Evolutionary conservation across 1,140 invertebrate genomes (phyloP).

Genomic region (Habropoda laboriosa): DNA sequence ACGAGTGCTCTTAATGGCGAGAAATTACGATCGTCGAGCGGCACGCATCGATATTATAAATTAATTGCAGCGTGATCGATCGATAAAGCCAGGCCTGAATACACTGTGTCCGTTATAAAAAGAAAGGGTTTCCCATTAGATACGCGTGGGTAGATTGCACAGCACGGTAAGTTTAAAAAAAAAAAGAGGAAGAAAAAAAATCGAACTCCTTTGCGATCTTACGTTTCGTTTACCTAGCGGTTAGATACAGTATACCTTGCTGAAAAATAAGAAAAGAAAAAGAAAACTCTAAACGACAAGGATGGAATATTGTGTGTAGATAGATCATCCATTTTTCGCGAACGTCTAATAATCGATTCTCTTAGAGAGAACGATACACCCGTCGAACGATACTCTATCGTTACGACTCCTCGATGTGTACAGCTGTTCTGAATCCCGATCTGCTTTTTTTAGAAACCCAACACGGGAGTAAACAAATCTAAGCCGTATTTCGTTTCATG

Average conservation of each 20-base stretch:
- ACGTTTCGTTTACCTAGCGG: constrained; percentile 23
- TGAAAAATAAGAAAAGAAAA: not conserved
- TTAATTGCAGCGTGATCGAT: constrained; percentile 45
- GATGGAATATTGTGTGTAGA: not conserved
- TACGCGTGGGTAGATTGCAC: constrained; percentile 44
- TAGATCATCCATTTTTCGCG: not conserved
- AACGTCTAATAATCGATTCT: not conserved
- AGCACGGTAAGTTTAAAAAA: constrained; percentile 44
- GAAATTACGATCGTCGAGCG: constrained; percentile 20
- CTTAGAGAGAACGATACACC: not conserved
- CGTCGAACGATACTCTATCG: not conserved
- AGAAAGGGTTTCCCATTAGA: constrained; percentile 48
- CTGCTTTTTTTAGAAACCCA: constrained; percentile 24
- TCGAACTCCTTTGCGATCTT: constrained; percentile 27
- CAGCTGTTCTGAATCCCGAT: constrained; percentile 8
- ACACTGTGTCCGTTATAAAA: constrained; percentile 44
- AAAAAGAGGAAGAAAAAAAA: constrained; percentile 31
- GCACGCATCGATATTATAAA: constrained; percentile 42
- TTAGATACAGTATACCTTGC: not conserved
- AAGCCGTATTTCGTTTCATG: constrained; percentile 4
- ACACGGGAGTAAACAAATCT: constrained; percentile 13
- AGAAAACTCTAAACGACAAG: not conserved
- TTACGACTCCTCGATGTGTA: not conserved
- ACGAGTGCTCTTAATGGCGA: not conserved
- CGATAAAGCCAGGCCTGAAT: constrained; percentile 28